Conservation (phyloP, 2,888 invertebrate genomes). For the Tribolium freemani region DNA sequence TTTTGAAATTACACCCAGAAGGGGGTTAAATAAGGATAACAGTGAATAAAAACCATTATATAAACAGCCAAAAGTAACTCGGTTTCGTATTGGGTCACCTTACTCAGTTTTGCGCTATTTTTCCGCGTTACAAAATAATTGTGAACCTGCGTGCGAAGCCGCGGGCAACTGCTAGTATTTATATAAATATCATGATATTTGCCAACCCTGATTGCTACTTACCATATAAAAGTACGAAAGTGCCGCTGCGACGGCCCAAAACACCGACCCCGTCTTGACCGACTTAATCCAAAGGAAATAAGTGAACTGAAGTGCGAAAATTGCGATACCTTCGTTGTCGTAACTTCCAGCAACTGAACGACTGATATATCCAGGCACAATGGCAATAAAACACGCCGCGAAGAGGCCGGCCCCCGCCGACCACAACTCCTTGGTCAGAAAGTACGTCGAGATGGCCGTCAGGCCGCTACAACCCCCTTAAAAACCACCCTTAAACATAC, state of each 20-base stretch:
- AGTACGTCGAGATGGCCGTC: conserved; percentile 97
- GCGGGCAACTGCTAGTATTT: too few relatives aligned
- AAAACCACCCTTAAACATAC: background rate
- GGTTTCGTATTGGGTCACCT: too few relatives aligned
- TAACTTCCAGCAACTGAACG: conserved; percentile 99
- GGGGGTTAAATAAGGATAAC: too few relatives aligned
- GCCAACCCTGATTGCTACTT: conserved; percentile 51
- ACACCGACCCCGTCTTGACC: conserved; percentile 97
- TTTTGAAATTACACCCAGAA: too few relatives aligned
- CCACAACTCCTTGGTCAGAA: conserved; percentile 98
- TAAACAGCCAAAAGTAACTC: too few relatives aligned
- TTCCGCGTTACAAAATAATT: too few relatives aligned
- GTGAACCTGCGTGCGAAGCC: too few relatives aligned
- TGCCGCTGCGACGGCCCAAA: conserved; percentile 95
- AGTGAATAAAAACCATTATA: too few relatives aligned
- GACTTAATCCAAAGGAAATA: conserved; percentile 99
- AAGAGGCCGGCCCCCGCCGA: conserved; percentile 96
- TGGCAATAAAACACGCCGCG: conserved; percentile 99
- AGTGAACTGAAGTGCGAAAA: conserved; percentile 98
- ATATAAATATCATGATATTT: too few relatives aligned
- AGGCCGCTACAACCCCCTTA: conserved; percentile 82
- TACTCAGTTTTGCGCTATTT: too few relatives aligned
- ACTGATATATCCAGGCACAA: conserved; percentile 99
- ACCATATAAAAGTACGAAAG: conserved; percentile 99
- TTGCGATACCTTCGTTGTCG: conserved; percentile 99